phyloP scores from a whole-genome alignment of 2,113 vertebrate species.

The Panthera uncia region DNA sequence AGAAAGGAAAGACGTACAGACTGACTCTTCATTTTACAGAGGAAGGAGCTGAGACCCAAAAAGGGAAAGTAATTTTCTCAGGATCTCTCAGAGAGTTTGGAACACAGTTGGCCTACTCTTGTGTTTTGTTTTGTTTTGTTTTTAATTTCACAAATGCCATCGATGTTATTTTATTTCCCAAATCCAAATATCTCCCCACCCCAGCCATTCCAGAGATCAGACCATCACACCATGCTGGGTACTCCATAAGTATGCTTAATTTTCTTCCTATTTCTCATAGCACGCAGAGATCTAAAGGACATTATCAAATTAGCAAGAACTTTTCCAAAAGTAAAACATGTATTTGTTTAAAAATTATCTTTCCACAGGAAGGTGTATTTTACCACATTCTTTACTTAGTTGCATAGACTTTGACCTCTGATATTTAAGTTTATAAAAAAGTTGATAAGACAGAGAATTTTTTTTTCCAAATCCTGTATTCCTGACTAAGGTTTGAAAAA shows the following conservation, averaged over 20 bases:
- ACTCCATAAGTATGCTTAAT: background rate
- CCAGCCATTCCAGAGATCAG: background rate
- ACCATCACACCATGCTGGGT: background rate
- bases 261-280: background rate
- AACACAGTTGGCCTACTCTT: background rate
- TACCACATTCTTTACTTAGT: background rate
- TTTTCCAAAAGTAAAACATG: background rate
- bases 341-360: background rate
- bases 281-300: conserved; percentile 1
- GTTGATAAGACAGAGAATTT: background rate
- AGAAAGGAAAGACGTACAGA: background rate
- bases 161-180: conserved; percentile 21
- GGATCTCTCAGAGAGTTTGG: background rate
- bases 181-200: background rate
- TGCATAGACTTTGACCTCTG: background rate
- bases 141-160: background rate
- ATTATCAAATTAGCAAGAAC: background rate
- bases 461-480: conserved; percentile 39
- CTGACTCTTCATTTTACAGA: background rate
- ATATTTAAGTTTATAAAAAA: background rate
- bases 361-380: background rate
- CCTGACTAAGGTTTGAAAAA: background rate
- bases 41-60: background rate
- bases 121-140: background rate
- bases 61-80: background rate